These are phyloP conservation scores for Trialeurodes vaporariorum DNA, from an alignment of 1,140 invertebrate species.

Conservation along the genomic window DNA sequence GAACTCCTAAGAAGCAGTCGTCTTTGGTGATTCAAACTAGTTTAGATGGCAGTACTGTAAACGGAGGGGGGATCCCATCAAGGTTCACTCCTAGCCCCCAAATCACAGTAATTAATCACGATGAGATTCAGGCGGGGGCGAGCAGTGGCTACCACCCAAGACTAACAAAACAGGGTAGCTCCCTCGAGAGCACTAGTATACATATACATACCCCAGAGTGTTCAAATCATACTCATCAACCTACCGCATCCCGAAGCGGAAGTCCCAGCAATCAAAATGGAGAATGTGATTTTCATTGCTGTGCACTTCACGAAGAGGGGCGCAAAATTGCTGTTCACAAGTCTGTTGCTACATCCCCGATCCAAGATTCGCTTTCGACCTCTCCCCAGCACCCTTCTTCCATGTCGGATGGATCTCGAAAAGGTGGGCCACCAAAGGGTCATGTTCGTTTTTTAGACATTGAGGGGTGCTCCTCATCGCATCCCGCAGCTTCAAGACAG, in stretches of 20 bases:
- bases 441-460: conserved; percentile 66
- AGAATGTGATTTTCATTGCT: conserved; percentile 91
- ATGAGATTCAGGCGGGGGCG: conserved; percentile 41
- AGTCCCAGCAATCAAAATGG: conserved; percentile 44
- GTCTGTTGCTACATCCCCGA: conserved; percentile 79
- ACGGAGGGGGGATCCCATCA: conserved; percentile 24
- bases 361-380: conserved; percentile 59
- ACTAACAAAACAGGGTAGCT: conserved; percentile 50
- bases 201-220: conserved; percentile 62
- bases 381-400: conserved; percentile 41
- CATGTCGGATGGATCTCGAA: conserved; percentile 34
- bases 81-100: conserved; percentile 51
- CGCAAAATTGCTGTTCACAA: conserved; percentile 81
- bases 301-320: conserved; percentile 82
- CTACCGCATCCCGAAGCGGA: conserved; percentile 44
- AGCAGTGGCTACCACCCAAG: conserved; percentile 30
- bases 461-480: conserved; percentile 41
- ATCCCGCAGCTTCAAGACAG: neutral
- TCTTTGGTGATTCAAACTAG: conserved; percentile 65
- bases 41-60: conserved; percentile 40
- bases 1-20: conserved; percentile 49
- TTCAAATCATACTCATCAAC: conserved; percentile 56
- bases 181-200: conserved; percentile 58
- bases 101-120: conserved; percentile 84
- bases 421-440: conserved; percentile 31